Percentiles rank a stretch among this genome's conserved stretches.
These are phyloP conservation scores for Cariama cristata DNA, from an alignment of 2,113 vertebrate genomes.

Conservation along the genomic window DNA sequence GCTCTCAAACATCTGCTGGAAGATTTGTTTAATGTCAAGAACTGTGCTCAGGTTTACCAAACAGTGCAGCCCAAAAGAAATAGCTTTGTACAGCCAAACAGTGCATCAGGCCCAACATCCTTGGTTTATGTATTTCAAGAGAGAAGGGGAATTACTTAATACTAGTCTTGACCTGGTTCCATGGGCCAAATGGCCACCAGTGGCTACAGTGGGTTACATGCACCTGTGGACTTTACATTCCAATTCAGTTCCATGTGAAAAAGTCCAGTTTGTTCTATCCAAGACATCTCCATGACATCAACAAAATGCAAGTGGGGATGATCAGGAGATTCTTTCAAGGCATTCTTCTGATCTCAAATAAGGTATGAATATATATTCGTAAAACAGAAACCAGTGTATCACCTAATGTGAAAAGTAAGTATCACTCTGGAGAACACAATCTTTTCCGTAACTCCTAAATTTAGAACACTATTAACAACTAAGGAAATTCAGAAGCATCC, in stretches of 20 bases:
- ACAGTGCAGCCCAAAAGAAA: neutral
- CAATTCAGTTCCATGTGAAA: neutral
- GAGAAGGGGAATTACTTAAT: neutral
- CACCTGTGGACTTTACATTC: neutral
- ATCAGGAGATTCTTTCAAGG: neutral
- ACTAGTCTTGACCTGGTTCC: neutral
- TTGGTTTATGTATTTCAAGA: neutral
- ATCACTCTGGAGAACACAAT: neutral
- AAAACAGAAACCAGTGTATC: neutral
- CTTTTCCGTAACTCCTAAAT: neutral
- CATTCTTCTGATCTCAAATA: neutral
- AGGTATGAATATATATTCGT: accelerated
- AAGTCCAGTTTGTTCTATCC: neutral
- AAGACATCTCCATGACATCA: neutral
- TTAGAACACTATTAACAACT: neutral
- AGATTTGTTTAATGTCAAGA: neutral
- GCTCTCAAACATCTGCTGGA: neutral
- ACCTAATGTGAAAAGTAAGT: neutral
- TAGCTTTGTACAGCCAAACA: neutral
- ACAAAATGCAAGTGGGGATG: neutral
- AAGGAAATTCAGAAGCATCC: neutral
- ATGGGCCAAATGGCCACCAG: neutral
- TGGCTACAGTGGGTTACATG: neutral
- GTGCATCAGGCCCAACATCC: neutral
- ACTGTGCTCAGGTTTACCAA: neutral